Base-by-base conservation (phyloP, 1,140 invertebrate species). In the Ostrea denselamellosa region DNA sequence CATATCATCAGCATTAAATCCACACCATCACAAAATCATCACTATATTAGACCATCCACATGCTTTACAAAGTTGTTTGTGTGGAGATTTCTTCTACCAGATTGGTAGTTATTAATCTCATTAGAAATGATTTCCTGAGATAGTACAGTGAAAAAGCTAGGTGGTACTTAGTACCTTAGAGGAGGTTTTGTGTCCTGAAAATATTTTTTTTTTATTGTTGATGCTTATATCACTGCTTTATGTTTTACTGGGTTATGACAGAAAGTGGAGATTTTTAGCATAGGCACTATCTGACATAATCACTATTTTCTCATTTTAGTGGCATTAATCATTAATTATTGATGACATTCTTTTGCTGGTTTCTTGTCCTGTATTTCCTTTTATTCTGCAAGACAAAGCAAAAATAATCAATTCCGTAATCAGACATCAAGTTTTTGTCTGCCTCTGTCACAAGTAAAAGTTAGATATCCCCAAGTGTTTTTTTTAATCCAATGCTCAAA, bases 251-350 rank as follows among this genome's bases (percentile, higher is more conserved):
- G 25, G 25, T 77, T 77, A 77, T 77, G 68, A 77, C 25, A 34
- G 68, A 77, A 77, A 77, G 68, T 77, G 68, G 68, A 77, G 68
- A 77, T 28, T 77, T 77, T 77, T 28, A 62, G 68, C 22, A 77
- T 22, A 28, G 68, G 28, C 22, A 28, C 68, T 77, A 83, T 83
- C 82, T 83, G 82, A 83, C 82, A 52, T 83, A 53, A 83, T 83
- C 83, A 85, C 83, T 85, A 9, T 62, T 58, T 52, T 85, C 53
- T 85, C 83, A 34, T 62, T 85, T 85, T 85, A 85, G 28, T 85
- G 56, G 54, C 51, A 85, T 85, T 58, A 62, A 56, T 85, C 28
- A 19, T 85, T 54, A 85, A 85, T 85, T 58, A 85, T 85, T 85
- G 54, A 85, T 85, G 83, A 62, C n/a, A 58, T 58, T 85, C 56